A percentile compares a stretch with the other conserved stretches of the same genome.
Evolutionary conservation across 2,797 vertebrate genomes (phyloP).

Genomic region (Enteromius thamalakanensis): DNA sequence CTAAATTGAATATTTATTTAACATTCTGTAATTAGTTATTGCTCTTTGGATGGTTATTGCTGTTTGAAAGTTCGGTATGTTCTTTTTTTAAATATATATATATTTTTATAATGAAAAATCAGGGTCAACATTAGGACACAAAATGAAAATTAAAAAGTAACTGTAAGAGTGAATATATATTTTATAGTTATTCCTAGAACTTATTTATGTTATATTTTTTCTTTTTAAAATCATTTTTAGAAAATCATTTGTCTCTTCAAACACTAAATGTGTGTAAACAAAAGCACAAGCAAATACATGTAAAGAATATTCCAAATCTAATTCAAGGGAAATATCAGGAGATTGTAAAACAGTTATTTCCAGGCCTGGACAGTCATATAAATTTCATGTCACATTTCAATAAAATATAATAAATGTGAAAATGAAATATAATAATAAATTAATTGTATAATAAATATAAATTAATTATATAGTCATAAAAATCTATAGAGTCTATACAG

Average conservation of each 20-base stretch:
- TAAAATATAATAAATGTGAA: background rate
- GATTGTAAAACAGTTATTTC: background rate
- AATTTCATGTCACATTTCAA: background rate
- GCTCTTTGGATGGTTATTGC: background rate
- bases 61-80: background rate
- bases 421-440: background rate
- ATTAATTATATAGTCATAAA: background rate
- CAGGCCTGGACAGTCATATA: background rate
- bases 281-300: background rate
- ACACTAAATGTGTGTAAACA: slow-evolving; percentile 75
- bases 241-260: slow-evolving; percentile 45
- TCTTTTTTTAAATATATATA: background rate
- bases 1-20: background rate
- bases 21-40: background rate
- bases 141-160: background rate
- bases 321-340: background rate
- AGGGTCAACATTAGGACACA: background rate
- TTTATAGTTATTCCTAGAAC: background rate
- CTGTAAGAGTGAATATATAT: background rate
- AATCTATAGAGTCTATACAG: background rate
- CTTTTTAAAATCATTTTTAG: background rate
- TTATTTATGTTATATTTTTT: background rate
- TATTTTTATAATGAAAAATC: background rate
- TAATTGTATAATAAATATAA: too few relatives aligned
- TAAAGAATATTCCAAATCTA: background rate